These are phyloP conservation scores for Platysternon megacephalum DNA, from an alignment of 2,113 vertebrate species.

Conservation along the genomic window DNA sequence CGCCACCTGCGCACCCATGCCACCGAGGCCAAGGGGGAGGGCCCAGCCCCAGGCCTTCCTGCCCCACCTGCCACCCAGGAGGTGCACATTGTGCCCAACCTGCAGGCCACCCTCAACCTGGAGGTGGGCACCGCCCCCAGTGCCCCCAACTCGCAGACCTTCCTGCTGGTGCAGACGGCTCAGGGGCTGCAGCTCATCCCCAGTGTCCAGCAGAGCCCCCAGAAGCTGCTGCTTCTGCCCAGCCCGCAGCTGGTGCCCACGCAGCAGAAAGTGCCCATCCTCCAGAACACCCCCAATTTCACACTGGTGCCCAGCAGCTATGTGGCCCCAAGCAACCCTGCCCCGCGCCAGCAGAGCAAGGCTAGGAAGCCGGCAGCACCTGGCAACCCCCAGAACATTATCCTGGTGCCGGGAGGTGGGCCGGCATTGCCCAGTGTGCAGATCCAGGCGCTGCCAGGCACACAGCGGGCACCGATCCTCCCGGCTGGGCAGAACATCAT, in stretches of 20 bases:
- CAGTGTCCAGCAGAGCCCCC: constrained; percentile 77
- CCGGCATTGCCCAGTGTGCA: background rate
- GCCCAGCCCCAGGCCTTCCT: background rate
- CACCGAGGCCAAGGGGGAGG: background rate
- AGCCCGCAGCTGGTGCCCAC: constrained; percentile 20
- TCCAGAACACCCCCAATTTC: constrained; percentile 76
- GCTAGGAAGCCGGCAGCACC: background rate
- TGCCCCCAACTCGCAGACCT: constrained; percentile 79
- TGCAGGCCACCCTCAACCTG: constrained; percentile 71
- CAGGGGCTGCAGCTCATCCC: constrained; percentile 91
- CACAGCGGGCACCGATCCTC: background rate
- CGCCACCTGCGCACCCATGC: constrained; percentile 84
- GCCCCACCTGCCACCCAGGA: constrained; percentile 41
- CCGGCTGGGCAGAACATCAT: constrained; percentile 60
- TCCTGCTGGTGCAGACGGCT: constrained; percentile 84
- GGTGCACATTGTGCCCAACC: constrained; percentile 62
- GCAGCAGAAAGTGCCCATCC: constrained; percentile 78
- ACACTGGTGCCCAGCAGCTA: constrained; percentile 71
- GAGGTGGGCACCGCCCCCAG: background rate
- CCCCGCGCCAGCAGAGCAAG: background rate
- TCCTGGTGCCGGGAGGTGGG: background rate
- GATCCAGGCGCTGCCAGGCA: background rate
- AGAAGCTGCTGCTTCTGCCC: constrained; percentile 71
- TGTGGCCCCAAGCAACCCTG: background rate
- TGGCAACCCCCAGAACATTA: constrained; percentile 40